phyloP scores from a whole-genome alignment of 2,797 vertebrate species.

The Sebastes minor region DNA sequence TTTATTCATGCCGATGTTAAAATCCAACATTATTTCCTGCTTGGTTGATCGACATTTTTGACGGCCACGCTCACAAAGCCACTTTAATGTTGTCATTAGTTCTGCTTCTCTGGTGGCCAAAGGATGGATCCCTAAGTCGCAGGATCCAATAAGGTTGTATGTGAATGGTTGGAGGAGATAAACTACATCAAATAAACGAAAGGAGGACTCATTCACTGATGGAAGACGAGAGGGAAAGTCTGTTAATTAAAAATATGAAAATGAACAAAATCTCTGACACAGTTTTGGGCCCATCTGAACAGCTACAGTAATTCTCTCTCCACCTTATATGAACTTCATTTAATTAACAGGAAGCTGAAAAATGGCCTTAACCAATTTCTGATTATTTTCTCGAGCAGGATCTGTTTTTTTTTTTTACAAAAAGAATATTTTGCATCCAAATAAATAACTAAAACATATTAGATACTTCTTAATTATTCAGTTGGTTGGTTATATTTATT shows the following conservation, averaged over 20 bases:
- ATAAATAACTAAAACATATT: background rate
- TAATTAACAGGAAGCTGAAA: slow-evolving; percentile 45
- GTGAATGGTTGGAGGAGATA: slow-evolving; percentile 84
- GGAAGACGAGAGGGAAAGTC: slow-evolving; percentile 71
- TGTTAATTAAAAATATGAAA: slow-evolving; percentile 87
- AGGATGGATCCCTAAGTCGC: slow-evolving; percentile 81
- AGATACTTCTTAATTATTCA: slow-evolving; percentile 4
- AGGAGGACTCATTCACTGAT: slow-evolving; percentile 70
- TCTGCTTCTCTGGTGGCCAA: slow-evolving; percentile 85
- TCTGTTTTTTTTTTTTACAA: slow-evolving; percentile 13
- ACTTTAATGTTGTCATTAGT: slow-evolving; percentile 86
- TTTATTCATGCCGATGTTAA: slow-evolving; percentile 82
- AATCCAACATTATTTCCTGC: slow-evolving; percentile 85
- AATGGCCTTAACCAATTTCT: slow-evolving; percentile 33
- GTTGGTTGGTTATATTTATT: background rate
- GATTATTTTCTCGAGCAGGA: slow-evolving; percentile 23
- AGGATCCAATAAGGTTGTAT: slow-evolving; percentile 74
- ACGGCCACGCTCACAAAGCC: slow-evolving; percentile 79
- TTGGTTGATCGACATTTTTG: slow-evolving; percentile 83
- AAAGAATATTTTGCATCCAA: slow-evolving; percentile 7
- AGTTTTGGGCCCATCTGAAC: slow-evolving; percentile 64
- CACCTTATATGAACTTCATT: slow-evolving; percentile 45
- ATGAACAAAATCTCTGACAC: slow-evolving; percentile 81
- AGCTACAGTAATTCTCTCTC: slow-evolving; percentile 55
- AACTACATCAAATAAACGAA: slow-evolving; percentile 79